Evolutionary conservation across 2,888 invertebrate species (phyloP).

Genomic region (Megamerina dolium): DNA sequence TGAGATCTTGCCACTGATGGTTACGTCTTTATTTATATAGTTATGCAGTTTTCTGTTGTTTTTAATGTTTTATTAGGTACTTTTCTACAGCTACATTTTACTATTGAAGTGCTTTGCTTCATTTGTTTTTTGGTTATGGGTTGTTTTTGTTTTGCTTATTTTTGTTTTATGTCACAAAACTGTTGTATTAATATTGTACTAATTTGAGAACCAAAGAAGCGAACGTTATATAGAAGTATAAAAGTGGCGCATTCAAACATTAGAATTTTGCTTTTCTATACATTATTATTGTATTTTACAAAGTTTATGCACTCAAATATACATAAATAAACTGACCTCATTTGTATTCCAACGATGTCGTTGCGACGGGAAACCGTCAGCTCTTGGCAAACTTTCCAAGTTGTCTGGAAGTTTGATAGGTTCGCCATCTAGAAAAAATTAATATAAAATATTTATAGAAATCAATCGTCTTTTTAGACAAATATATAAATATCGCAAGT

Average conservation of each 20-base stretch:
- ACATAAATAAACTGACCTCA: slow-evolving; percentile 65
- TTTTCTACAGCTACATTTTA: no score
- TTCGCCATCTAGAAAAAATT: slow-evolving; percentile 73
- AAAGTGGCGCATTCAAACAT: slow-evolving; percentile 10
- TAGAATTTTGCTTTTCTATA: background rate
- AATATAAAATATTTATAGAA: no score
- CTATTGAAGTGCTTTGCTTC: background rate
- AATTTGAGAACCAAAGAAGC: no score
- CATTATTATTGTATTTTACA: slow-evolving; percentile 15
- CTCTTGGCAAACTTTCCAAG: slow-evolving; percentile 88
- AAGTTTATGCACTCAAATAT: slow-evolving; percentile 32
- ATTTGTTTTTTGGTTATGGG: slow-evolving; percentile 6
- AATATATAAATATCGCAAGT: no score
- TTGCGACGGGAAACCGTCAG: slow-evolving; percentile 90
- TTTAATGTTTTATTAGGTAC: background rate
- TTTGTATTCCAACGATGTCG: slow-evolving; percentile 98
- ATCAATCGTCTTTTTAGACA: no score
- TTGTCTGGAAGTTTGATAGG: slow-evolving; percentile 92
- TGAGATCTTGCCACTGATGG: slow-evolving; percentile 20
- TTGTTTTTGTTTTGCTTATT: background rate
- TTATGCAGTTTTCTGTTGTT: slow-evolving; percentile 1
- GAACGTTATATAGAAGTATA: no score
- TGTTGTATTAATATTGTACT: no score
- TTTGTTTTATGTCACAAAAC: no score
- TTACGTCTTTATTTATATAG: slow-evolving; percentile 11